phyloP scores from a whole-genome alignment of 2,113 vertebrate species.

The Ailurus styani region DNA sequence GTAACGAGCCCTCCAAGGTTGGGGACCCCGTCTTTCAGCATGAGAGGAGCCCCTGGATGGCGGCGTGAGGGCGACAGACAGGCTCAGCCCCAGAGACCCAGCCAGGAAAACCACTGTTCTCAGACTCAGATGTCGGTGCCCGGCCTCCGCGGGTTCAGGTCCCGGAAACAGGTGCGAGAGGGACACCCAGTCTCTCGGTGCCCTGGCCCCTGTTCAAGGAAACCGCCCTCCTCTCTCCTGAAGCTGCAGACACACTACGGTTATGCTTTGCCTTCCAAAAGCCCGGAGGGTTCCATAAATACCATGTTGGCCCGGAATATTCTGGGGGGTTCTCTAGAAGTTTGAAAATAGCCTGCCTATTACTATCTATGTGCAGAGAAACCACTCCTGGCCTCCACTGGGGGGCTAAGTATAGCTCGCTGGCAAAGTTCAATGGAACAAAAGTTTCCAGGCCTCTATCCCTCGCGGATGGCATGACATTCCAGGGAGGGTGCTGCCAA shows the following conservation, averaged over 20 bases:
- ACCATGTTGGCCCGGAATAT: constrained; percentile 6
- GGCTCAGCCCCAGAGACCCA: too few relatives aligned
- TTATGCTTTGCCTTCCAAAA: background rate
- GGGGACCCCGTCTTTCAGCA: background rate
- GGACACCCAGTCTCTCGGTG: background rate
- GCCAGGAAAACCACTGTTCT: background rate
- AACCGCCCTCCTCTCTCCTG: background rate
- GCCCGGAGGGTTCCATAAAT: constrained; percentile 55
- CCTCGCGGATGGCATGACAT: background rate
- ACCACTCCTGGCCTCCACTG: background rate
- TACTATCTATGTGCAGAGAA: constrained; percentile 64
- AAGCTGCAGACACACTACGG: background rate
- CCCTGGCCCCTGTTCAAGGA: background rate
- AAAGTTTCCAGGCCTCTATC: constrained; percentile 47
- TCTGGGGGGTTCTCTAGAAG: constrained; percentile 29
- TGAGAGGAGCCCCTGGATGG: background rate
- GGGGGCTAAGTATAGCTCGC: constrained; percentile 59
- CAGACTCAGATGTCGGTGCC: background rate
- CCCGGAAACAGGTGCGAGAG: background rate
- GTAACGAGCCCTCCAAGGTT: accelerated
- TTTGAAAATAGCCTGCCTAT: constrained; percentile 65
- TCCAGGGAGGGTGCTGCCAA: background rate
- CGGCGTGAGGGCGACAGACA: accelerated
- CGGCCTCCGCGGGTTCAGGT: background rate
- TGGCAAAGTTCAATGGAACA: constrained; percentile 66